Percentiles rank a stretch among this genome's conserved stretches.
These are phyloP conservation scores for human (Homo sapiens) DNA, from an alignment of 2,113 vertebrate genomes.

Conservation along the genomic window GRCh38 chr4:85742001-85742500, in stretches of 20 bases:
- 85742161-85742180: constrained; percentile 76
- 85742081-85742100: constrained; percentile 76
- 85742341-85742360: neutral
- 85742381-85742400: neutral
- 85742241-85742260: neutral
- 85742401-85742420: neutral
- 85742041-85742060: neutral
- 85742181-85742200: constrained; percentile 79
- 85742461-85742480: neutral
- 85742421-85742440: neutral
- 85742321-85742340: neutral
- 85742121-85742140: constrained; percentile 78
- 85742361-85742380: neutral
- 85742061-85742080: constrained; percentile 67
- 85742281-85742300: neutral
- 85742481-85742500: neutral
- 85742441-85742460: neutral
- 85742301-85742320: fast-evolving
- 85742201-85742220: constrained; percentile 67
- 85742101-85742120: neutral
- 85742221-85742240: constrained; percentile 58
- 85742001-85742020: neutral
- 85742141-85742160: constrained; percentile 69
- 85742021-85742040: constrained; percentile 5
- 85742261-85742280: neutral